Conservation (phyloP, 2,888 invertebrate species). For the Phengaris alcon region DNA sequence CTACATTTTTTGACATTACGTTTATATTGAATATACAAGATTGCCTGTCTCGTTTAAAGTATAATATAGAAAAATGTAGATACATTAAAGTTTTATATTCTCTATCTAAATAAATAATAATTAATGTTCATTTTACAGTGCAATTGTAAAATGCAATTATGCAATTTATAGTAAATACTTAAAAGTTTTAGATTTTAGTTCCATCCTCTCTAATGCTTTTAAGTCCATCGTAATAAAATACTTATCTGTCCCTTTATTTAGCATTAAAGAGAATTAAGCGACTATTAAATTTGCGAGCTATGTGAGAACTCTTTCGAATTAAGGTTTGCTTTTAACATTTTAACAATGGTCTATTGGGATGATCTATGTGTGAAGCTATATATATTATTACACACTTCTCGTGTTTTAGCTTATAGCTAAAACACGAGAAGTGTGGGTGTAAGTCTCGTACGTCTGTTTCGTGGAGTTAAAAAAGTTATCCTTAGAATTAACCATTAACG, state of each 20-base stretch:
- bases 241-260: constrained; percentile 1
- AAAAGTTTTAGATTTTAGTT: constrained; percentile 1
- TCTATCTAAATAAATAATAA: no score
- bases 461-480: no score
- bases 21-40: no score
- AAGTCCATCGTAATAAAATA: constrained; percentile 3
- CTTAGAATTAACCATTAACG: no score
- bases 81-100: no score
- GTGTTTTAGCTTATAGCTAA: not conserved
- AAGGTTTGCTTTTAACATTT: constrained; percentile 1
- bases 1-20: no score
- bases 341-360: not conserved
- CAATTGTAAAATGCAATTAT: no score
- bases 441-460: not conserved
- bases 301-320: constrained; percentile 2
- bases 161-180: not conserved
- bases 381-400: no score
- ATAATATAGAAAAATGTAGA: no score
- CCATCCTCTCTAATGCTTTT: constrained; percentile 1
- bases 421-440: not conserved
- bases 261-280: constrained; percentile 10
- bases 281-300: not conserved
- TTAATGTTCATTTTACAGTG: no score
- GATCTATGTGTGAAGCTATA: constrained; percentile 9
- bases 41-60: no score